Conservation (phyloP, 2,888 invertebrate species). For the Melinopterus prodromus region DNA sequence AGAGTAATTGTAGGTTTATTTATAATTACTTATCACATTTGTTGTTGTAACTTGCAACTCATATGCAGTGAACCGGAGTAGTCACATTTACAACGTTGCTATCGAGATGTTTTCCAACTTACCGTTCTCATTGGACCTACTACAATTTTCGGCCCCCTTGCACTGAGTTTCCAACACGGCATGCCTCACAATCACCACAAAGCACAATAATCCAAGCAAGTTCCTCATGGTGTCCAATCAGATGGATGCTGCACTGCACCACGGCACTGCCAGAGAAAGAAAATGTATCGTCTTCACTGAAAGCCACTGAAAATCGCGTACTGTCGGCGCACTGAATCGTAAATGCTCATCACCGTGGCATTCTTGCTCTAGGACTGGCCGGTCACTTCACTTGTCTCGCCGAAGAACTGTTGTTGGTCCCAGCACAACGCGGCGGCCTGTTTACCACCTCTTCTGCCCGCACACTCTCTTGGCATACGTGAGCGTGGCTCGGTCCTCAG, state of each 20-base stretch:
- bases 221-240: background rate
- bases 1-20: no score
- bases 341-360: background rate
- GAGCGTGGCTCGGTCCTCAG: background rate
- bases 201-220: background rate
- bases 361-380: background rate
- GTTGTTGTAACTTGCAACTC: no score
- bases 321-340: background rate
- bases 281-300: background rate
- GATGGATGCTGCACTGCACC: background rate
- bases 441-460: constrained; percentile 4
- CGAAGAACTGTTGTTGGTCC: constrained; percentile 4
- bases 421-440: background rate
- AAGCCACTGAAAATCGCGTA: background rate
- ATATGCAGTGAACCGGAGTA: no score
- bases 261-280: background rate
- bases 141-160: background rate
- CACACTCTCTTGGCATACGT: background rate
- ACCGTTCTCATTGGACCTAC: background rate
- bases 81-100: no score
- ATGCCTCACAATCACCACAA: background rate
- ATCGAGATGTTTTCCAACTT: background rate
- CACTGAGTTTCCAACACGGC: background rate
- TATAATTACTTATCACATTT: no score
- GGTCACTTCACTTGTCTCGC: constrained; percentile 4